phyloP scores from a whole-genome alignment of 1,140 invertebrate genomes.

The Druon quercuslanigerum region DNA sequence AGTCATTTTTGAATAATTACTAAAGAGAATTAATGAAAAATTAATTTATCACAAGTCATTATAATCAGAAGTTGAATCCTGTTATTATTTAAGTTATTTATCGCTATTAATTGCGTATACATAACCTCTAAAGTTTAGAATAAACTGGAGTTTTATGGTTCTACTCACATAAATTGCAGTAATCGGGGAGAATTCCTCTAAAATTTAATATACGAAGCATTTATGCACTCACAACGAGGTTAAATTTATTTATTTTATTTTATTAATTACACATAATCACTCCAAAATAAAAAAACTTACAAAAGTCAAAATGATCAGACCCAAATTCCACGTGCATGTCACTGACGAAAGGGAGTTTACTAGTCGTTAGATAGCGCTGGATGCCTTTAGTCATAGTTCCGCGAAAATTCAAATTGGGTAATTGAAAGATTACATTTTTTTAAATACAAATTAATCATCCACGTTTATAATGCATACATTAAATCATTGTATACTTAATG shows the following conservation, averaged over 20 bases:
- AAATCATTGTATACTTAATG: no score
- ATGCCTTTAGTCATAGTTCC: no score
- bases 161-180: slow-evolving; percentile 29
- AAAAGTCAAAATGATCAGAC: not conserved
- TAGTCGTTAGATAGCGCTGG: no score
- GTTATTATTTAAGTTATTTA: not conserved
- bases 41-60: not conserved
- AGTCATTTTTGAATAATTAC: not conserved
- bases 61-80: not conserved
- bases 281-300: not conserved
- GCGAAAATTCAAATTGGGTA: no score
- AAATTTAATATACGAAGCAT: slow-evolving; percentile 29
- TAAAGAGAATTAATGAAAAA: not conserved
- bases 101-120: not conserved
- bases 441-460: no score
- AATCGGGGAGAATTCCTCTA: slow-evolving; percentile 2
- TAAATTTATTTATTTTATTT: not conserved
- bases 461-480: no score
- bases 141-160: not conserved
- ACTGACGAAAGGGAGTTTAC: not conserved
- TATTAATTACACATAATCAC: not conserved
- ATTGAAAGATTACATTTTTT: no score
- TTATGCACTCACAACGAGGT: not conserved
- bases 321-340: not conserved
- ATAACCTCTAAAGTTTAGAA: not conserved